Evolutionary conservation across 2,888 invertebrate genomes (phyloP).

Genomic region (Caenorhabditis plicata): DNA sequence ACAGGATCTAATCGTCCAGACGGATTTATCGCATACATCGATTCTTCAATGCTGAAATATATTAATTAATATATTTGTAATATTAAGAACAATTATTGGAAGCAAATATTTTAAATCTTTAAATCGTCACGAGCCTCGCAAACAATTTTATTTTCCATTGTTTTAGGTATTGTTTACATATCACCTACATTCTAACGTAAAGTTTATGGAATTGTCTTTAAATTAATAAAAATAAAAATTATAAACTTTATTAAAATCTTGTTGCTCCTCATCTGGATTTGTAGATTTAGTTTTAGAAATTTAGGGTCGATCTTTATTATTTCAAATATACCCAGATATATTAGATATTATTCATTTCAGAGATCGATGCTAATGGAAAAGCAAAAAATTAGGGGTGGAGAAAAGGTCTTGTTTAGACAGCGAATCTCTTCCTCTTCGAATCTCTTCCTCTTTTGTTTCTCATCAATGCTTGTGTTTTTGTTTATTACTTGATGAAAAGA

Average conservation of each 20-base stretch:
- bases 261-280: neutral
- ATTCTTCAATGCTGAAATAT: conserved; percentile 59
- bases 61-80: neutral
- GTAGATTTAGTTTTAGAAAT: too few relatives aligned
- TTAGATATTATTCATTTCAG: too few relatives aligned
- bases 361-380: too few relatives aligned
- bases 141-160: too few relatives aligned
- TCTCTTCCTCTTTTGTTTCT: too few relatives aligned
- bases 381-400: too few relatives aligned
- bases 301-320: too few relatives aligned
- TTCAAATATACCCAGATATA: too few relatives aligned
- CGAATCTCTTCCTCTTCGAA: too few relatives aligned
- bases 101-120: neutral
- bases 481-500: too few relatives aligned
- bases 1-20: conserved; percentile 55
- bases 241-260: neutral
- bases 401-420: too few relatives aligned
- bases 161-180: neutral
- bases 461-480: too few relatives aligned
- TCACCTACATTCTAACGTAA: neutral
- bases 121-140: neutral
- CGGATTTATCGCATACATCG: conserved; percentile 63
- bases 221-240: neutral
- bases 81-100: neutral
- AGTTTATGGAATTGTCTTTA: neutral